Percentiles rank a stretch among this genome's conserved stretches.
phyloP scores from a whole-genome alignment of 2,888 invertebrate genomes.

The Alcis repandata region DNA sequence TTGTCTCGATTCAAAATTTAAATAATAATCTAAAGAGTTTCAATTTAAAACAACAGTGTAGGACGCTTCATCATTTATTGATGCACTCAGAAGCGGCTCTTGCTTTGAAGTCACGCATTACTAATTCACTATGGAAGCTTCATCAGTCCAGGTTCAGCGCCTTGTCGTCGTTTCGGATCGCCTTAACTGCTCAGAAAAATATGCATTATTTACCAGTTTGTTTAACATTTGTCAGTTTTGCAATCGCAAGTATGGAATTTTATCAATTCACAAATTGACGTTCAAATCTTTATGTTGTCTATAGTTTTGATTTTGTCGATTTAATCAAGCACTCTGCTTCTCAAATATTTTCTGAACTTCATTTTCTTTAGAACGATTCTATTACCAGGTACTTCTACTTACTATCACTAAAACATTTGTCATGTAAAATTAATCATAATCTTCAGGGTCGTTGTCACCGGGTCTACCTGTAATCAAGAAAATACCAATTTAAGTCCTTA shows the following conservation, averaged over 20 bases:
- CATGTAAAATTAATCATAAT: conserved; percentile 15
- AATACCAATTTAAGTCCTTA: conserved; percentile 9
- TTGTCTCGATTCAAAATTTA: background rate
- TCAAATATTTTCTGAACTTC: no score
- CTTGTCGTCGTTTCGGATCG: conserved; percentile 38
- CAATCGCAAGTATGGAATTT: no score
- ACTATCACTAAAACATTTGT: background rate
- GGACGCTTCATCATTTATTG: conserved; percentile 45
- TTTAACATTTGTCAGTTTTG: background rate
- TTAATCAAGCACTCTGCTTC: no score
- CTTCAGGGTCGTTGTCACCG: conserved; percentile 25
- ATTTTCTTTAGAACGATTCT: no score
- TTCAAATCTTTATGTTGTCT: no score
- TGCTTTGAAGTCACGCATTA: conserved; percentile 46
- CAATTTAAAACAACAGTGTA: conserved; percentile 45
- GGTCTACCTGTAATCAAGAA: conserved; percentile 35
- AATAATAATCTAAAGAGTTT: conserved; percentile 7
- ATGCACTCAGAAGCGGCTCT: conserved; percentile 43
- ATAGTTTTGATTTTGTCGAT: background rate
- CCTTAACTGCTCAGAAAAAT: conserved; percentile 22
- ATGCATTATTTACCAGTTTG: conserved; percentile 12
- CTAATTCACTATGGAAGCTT: conserved; percentile 37
- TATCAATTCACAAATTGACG: no score
- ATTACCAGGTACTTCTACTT: background rate
- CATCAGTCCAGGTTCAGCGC: conserved; percentile 39